Conservation (phyloP, 1,140 invertebrate species). For the Notospermus geniculatus region DNA sequence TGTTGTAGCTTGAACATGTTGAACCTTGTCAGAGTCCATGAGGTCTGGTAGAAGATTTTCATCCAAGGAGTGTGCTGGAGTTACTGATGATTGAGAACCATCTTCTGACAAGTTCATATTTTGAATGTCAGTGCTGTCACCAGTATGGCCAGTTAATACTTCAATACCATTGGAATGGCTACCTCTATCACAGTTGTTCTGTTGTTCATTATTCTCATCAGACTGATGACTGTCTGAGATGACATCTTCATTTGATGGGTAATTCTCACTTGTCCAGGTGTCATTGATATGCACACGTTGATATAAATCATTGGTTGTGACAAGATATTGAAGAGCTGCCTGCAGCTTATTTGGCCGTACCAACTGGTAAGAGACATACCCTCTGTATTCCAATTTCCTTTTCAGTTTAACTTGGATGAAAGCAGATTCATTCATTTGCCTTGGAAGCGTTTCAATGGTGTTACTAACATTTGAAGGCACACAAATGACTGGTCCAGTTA, state of each 20-base stretch:
- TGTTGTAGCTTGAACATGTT: neutral
- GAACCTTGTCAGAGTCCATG: no score
- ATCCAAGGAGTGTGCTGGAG: neutral
- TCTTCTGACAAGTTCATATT: no score
- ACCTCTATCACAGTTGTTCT: neutral
- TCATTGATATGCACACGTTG: neutral
- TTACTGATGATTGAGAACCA: no score
- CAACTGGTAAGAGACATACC: conserved; percentile 1
- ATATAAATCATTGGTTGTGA: neutral
- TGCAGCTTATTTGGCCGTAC: neutral
- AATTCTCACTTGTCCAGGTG: neutral
- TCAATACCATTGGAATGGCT: no score
- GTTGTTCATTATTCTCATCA: neutral
- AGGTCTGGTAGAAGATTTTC: neutral
- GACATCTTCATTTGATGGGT: neutral
- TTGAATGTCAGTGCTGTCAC: no score
- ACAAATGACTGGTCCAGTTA: neutral
- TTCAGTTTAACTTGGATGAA: conserved; percentile 11
- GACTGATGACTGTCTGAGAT: neutral
- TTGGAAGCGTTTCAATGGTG: neutral
- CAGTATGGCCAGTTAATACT: no score
- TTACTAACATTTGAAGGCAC: neutral
- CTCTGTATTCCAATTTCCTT: conserved; percentile 3
- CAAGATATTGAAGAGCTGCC: neutral
- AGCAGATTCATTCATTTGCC: neutral